These are phyloP conservation scores for Hassar affinis DNA, from an alignment of 2,113 vertebrate genomes.

Conservation along the genomic window DNA sequence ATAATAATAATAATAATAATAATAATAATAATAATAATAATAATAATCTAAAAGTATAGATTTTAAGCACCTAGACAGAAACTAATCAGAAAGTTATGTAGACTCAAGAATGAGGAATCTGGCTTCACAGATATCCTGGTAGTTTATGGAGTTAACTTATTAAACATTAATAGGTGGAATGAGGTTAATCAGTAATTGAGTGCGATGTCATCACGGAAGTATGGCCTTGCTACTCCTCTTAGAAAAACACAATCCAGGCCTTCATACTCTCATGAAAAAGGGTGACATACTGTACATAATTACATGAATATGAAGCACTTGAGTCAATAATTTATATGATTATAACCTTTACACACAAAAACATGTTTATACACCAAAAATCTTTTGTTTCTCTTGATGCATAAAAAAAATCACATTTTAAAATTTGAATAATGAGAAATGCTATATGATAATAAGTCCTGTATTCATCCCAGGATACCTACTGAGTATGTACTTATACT, in stretches of 20 bases:
- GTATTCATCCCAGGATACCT: background rate
- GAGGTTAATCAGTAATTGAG: slow-evolving; percentile 16
- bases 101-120: background rate
- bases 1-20: too few relatives aligned
- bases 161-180: slow-evolving; percentile 21
- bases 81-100: background rate
- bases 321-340: background rate
- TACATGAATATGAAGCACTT: background rate
- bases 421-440: background rate
- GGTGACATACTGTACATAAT: background rate
- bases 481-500: background rate
- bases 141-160: background rate
- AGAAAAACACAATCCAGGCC: slow-evolving; percentile 14
- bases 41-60: too few relatives aligned
- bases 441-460: background rate
- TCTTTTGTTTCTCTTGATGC: background rate
- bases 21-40: background rate
- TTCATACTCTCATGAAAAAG: background rate
- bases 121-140: too few relatives aligned
- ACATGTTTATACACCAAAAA: background rate
- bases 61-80: background rate
- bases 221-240: background rate
- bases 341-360: background rate
- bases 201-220: background rate
- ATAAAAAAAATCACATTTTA: background rate